These are phyloP conservation scores for Triops cancriformis DNA, from an alignment of 1,140 invertebrate genomes.

Conservation along the genomic window DNA sequence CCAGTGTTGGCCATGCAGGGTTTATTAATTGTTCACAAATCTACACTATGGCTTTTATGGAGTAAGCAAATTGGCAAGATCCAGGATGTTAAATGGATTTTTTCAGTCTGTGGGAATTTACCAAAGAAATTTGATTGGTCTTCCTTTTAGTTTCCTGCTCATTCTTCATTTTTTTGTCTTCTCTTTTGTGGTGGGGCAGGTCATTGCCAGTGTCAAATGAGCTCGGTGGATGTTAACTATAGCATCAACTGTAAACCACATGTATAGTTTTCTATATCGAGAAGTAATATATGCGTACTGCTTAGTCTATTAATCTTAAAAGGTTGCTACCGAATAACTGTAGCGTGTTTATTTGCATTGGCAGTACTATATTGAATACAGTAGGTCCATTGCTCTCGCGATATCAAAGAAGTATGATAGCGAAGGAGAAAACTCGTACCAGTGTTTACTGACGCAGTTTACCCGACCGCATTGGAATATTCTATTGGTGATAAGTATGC, in stretches of 20 bases:
- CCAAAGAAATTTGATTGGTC: background rate
- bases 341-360: too few species aligned
- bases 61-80: background rate
- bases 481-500: too few species aligned
- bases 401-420: too few species aligned
- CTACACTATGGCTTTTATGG: background rate
- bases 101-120: background rate
- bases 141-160: background rate
- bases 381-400: too few species aligned
- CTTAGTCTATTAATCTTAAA: background rate
- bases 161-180: background rate
- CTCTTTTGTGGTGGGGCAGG: background rate
- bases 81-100: background rate
- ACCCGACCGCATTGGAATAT: too few species aligned
- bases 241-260: background rate
- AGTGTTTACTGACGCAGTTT: too few species aligned
- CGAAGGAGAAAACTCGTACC: too few species aligned
- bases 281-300: conserved; percentile 7
- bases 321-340: too few species aligned
- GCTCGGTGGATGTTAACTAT: background rate
- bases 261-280: conserved; percentile 11
- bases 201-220: background rate
- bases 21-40: background rate
- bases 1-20: conserved; percentile 6
- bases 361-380: too few species aligned